phyloP scores from a whole-genome alignment of 92 coral and sea anemone species.

The Bergia puertoricense region DNA sequence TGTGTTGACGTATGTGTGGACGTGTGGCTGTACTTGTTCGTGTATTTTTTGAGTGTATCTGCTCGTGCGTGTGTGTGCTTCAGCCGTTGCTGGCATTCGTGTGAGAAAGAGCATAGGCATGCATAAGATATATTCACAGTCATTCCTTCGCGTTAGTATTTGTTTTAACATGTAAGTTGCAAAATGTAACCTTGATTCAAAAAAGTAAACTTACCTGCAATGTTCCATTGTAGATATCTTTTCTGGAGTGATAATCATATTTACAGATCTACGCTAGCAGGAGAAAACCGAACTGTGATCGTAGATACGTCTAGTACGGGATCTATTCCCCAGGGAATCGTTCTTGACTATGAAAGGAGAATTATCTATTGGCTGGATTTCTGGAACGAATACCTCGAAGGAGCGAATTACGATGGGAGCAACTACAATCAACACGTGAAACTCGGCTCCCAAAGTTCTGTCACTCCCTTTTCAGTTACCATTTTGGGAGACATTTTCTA shows the following conservation, averaged over 20 bases:
- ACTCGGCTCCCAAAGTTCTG: not conserved
- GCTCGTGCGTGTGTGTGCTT: too few species aligned
- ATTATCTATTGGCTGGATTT: conserved; percentile 21
- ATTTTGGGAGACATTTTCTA: conserved; percentile 8
- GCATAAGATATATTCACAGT: not conserved
- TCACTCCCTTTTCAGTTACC: not conserved
- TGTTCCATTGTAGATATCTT: not conserved
- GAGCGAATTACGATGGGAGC: not conserved
- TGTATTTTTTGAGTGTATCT: not conserved
- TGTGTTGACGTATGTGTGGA: too few species aligned
- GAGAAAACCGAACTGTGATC: conserved; percentile 8
- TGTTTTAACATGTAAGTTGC: not conserved
- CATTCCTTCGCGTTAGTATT: not conserved
- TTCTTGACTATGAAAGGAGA: conserved; percentile 24
- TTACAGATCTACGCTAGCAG: conserved; percentile 27
- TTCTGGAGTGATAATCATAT: conserved; percentile 28
- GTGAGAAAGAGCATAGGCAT: too few species aligned
- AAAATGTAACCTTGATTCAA: not conserved
- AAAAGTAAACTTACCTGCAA: not conserved
- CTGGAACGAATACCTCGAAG: not conserved
- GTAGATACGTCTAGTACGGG: not conserved
- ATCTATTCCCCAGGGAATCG: not conserved
- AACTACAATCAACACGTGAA: not conserved
- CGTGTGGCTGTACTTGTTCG: not conserved
- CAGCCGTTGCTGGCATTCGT: too few species aligned